phyloP scores from a whole-genome alignment of 2,113 vertebrate species.

The Macaca nemestrina region DNA sequence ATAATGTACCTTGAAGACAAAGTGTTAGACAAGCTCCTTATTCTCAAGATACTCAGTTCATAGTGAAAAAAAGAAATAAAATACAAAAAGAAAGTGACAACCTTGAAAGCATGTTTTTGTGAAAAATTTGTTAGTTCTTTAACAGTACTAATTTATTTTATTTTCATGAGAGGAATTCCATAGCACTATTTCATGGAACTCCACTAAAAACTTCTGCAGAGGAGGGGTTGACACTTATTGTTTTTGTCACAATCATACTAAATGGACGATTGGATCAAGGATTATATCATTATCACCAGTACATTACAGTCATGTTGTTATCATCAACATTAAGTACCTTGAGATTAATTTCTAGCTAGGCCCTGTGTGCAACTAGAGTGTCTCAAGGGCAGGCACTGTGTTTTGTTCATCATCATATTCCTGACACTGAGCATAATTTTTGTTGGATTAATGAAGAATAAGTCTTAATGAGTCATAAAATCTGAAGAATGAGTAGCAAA shows the following conservation, averaged over 20 bases:
- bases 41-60: conserved; percentile 4
- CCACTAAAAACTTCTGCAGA: background rate
- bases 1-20: background rate
- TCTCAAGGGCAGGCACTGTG: background rate
- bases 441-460: conserved; percentile 37
- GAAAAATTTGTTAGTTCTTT: background rate
- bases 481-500: conserved; percentile 43
- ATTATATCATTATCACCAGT: too few species aligned
- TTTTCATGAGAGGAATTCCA: conserved; percentile 43
- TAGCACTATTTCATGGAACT: background rate
- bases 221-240: background rate
- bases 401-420: conserved; percentile 2
- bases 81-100: background rate
- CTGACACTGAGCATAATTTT: conserved; percentile 28
- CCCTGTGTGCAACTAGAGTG: background rate
- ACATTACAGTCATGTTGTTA: background rate
- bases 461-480: conserved; percentile 54
- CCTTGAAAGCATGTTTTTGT: background rate
- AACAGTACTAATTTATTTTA: background rate
- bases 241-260: background rate
- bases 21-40: background rate
- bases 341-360: background rate
- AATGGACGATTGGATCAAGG: background rate
- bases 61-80: background rate
- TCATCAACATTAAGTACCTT: background rate